These are phyloP conservation scores for Cephalopachus bancanus DNA, from an alignment of 2,797 vertebrate species.

Conservation along the genomic window DNA sequence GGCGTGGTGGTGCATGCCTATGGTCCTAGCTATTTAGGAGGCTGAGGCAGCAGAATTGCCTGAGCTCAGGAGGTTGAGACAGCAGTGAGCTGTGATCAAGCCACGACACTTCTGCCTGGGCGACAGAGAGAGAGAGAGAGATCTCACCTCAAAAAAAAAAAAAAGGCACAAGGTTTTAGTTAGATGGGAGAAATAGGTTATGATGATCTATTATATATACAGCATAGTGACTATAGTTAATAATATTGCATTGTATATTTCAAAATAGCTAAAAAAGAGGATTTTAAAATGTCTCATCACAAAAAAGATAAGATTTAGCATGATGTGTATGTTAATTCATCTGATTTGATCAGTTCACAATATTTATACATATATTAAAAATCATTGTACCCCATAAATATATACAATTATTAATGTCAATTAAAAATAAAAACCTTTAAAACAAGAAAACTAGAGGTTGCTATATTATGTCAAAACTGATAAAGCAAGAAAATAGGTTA, in stretches of 20 bases:
- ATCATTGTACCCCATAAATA: background rate
- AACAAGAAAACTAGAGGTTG: background rate
- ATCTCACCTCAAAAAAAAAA: too few species aligned
- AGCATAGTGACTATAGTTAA: background rate
- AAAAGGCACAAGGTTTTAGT: background rate
- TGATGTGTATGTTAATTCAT: background rate
- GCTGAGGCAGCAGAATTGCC: too few species aligned
- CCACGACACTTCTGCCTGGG: too few species aligned
- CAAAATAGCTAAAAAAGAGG: background rate
- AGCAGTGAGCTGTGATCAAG: too few species aligned
- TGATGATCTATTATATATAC: background rate
- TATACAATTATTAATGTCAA: background rate
- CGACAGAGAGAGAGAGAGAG: too few species aligned
- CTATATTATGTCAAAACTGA: constrained; percentile 2
- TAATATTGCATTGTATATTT: background rate
- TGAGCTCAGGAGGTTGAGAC: too few species aligned
- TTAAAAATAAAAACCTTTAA: background rate
- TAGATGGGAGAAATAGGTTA: background rate
- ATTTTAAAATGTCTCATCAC: background rate
- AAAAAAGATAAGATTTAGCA: background rate
- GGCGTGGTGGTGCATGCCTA: too few species aligned
- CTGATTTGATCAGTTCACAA: background rate
- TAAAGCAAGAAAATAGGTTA: constrained; percentile 22
- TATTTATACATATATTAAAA: background rate
- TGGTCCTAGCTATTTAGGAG: too few species aligned